phyloP scores from a whole-genome alignment of 2,797 vertebrate genomes.

The Gadopsis bispinosus region DNA sequence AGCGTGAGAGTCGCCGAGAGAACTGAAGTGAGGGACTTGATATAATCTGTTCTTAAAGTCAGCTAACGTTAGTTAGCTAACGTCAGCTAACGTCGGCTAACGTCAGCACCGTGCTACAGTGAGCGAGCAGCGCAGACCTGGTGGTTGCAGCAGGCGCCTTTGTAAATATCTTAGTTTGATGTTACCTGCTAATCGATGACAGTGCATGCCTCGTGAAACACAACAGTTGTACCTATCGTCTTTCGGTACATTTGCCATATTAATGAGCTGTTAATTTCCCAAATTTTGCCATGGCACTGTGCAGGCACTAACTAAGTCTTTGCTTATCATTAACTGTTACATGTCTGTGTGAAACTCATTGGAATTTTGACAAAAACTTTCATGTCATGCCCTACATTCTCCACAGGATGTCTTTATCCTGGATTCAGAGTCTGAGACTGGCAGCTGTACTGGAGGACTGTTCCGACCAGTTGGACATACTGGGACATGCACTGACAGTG shows the following conservation, averaged over 20 bases:
- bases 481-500: slow-evolving; percentile 45
- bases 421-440: slow-evolving; percentile 55
- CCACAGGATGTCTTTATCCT: slow-evolving; percentile 64
- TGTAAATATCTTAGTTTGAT: not conserved
- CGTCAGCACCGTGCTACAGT: not conserved
- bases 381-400: not conserved
- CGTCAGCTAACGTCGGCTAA: not conserved
- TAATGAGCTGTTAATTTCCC: not conserved
- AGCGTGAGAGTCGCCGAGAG: not conserved
- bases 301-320: not conserved
- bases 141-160: not conserved
- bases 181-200: not conserved
- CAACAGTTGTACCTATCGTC: too few species aligned
- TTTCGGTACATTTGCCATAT: not conserved
- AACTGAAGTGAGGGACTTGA: not conserved
- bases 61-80: not conserved
- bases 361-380: not conserved
- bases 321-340: not conserved
- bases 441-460: slow-evolving; percentile 65
- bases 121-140: not conserved
- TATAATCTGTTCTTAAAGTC: not conserved
- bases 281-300: not conserved
- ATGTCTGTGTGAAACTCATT: not conserved
- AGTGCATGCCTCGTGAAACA: not conserved
- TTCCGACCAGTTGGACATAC: slow-evolving; percentile 56